phyloP scores from a whole-genome alignment of 2,797 vertebrate genomes.

The Hyperoplus immaculatus region DNA sequence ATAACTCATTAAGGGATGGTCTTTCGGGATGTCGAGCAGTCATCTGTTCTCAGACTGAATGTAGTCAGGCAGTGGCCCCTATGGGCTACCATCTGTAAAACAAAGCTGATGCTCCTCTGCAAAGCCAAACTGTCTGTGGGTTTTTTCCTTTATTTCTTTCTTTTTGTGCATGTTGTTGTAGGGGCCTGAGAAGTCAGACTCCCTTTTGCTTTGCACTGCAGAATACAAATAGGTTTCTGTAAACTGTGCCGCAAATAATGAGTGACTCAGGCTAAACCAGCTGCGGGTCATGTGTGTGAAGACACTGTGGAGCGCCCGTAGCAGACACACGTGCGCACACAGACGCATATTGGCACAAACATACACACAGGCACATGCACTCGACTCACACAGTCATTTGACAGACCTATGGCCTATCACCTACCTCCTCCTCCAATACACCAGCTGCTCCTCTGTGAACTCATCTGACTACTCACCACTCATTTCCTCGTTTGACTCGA shows the following conservation, averaged over 20 bases:
- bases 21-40: constrained; percentile 52
- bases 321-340: not conserved
- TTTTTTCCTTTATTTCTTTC: not conserved
- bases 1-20: constrained; percentile 62
- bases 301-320: constrained; percentile 19
- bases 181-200: constrained; percentile 51
- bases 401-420: constrained; percentile 3
- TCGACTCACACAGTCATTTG: constrained; percentile 24
- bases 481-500: constrained; percentile 30
- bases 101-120: constrained; percentile 57
- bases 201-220: constrained; percentile 24
- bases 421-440: constrained; percentile 18
- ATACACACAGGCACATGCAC: constrained; percentile 12
- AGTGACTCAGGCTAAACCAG: constrained; percentile 60
- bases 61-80: constrained; percentile 83
- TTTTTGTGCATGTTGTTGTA: constrained; percentile 27
- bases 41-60: constrained; percentile 55
- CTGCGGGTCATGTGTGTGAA: constrained; percentile 63
- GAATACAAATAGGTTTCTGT: constrained; percentile 64
- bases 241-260: constrained; percentile 56
- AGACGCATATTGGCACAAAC: not conserved
- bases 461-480: constrained; percentile 28
- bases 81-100: constrained; percentile 76
- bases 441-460: constrained; percentile 31
- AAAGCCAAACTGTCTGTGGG: constrained; percentile 41